Evolutionary conservation across 2,797 vertebrate genomes (phyloP), one percentile per base, ranked within the genome.

Genomic region (Pseudotriccus pelzelni): DNA sequence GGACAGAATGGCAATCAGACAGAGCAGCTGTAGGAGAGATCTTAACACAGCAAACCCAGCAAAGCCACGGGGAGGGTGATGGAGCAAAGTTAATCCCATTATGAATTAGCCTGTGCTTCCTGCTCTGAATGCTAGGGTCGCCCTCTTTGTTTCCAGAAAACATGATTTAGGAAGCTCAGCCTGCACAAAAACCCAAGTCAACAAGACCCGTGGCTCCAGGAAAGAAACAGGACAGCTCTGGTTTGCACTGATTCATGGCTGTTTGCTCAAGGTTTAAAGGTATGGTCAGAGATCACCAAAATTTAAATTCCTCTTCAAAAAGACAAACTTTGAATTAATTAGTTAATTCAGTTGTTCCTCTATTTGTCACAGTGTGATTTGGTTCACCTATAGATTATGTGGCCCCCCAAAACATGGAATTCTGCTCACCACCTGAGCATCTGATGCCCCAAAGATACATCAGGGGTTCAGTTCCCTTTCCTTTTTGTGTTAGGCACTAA

Each of bases 91-190:
- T 94, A 95, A 97, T 85, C 90, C 81, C 30, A 7, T 95, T 95
- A 95, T 73, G 87, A 91, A 93, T 97, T 84, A 94, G 36, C 25
- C 92, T 41, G 37, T 77, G 64, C 53, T 91, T 89, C 84, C 75
- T 92, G 75, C 67, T 73, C 77, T 73, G 66, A 94, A 90, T 74
- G 74, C 37, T 70, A 11, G 39, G 41, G 81, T 47, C 60, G 2
- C 76, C 22, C 22, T 73, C 43, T 90, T 90, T 90, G 67, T 94
- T 93, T 91, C 79, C 60, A 94, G 80, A 90, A 95, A 92, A 87
- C 74, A 37, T 73, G 90, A 84, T 94, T 94, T 94, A 85, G 53
- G 80, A 85, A 84, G 82, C 72, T 91, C 67, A 85, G 55, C 19
- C 30, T 76, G 37, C 69, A 37, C 62, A 88, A 88, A 83, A 15